Evolutionary conservation across 2,888 invertebrate species (phyloP).

Genomic region (Sarcophaga caerulescens): DNA sequence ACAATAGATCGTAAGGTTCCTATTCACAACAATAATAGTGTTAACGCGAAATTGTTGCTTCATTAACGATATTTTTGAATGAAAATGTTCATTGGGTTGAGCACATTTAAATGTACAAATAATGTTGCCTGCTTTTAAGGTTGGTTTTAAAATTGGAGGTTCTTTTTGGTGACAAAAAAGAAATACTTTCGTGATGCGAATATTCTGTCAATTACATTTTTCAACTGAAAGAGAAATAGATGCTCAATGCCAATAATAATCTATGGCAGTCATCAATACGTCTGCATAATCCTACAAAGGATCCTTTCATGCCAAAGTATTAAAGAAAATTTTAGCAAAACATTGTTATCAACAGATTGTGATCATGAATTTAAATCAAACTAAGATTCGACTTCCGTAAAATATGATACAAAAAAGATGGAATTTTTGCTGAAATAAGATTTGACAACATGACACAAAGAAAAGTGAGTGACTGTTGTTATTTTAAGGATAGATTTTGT

Average conservation of each 20-base stretch:
- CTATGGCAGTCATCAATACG: slow-evolving; percentile 22
- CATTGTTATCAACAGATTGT: slow-evolving; percentile 44
- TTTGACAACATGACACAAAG: slow-evolving; percentile 26
- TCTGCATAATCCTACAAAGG: slow-evolving; percentile 28
- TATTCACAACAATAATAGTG: too few species aligned
- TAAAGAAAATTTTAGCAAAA: slow-evolving; percentile 3
- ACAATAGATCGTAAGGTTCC: too few species aligned
- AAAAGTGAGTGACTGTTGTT: slow-evolving; percentile 26
- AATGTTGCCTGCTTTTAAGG: slow-evolving; percentile 50
- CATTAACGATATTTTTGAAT: neutral
- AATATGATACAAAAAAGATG: slow-evolving; percentile 10
- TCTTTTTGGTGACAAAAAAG: neutral
- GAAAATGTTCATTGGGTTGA: slow-evolving; percentile 43
- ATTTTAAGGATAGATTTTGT: slow-evolving; percentile 66
- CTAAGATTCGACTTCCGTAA: slow-evolving; percentile 56
- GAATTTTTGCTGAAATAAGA: neutral
- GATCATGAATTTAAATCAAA: slow-evolving; percentile 2
- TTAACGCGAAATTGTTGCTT: too few species aligned
- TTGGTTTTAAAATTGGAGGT: neutral
- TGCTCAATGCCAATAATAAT: slow-evolving; percentile 35
- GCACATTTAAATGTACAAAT: neutral
- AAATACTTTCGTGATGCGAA: neutral
- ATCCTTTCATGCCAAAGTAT: neutral
- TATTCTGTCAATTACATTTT: neutral
- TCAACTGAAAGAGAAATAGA: neutral